Base-by-base conservation (phyloP, 2,888 invertebrate genomes). In the Cantharis rustica region DNA sequence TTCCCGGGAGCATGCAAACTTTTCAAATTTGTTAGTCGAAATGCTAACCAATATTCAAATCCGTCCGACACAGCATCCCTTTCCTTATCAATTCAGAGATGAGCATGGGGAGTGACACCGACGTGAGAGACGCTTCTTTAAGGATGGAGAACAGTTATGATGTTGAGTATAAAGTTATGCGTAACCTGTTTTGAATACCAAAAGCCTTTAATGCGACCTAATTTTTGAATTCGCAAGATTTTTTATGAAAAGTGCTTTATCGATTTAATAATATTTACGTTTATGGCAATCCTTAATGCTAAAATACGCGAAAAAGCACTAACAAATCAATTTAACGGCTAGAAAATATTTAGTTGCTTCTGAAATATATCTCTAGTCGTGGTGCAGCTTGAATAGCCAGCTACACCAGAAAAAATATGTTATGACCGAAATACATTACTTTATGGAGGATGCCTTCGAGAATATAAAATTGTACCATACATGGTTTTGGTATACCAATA, bases 131-230 rank as follows among this genome's bases (percentile, higher is more conserved):
- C 78, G 69, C 79, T 81, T 81, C 80, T 76, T 76, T 68, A 74
- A 77, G 80, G 80, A 81, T 80, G 68, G 81, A 80, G 80, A 74
- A 80, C 82, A 83, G 82, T 83, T 83, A 83, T 81, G 84, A 85
- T 84, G 84, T 85, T 84, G 85, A 85, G 85, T 85, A 84, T 85
- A 84, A 84, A 85, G 84, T 86, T 85, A 85, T 83, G 83, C 82
- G 83, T 83, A 82, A 83, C 85, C 80, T 82, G 84, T 84, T 85
- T 85, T 85, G 85, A 86, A 86, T 86, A 84, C 84, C 82, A 84
- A 85, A 81, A 81, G 81, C 81, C 82, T 82, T 82, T 83, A 84
- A 84, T 84, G 82, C 82, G 81, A 80, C 82, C 84, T 84, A 84
- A 85, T 84, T 85, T 82, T 76, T 71, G 72, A 76, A 73, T 77